Evolutionary conservation across 2,888 invertebrate species (phyloP), one percentile per base, ranked within the genome.

Genomic region (Tanaodytes sp.): DNA sequence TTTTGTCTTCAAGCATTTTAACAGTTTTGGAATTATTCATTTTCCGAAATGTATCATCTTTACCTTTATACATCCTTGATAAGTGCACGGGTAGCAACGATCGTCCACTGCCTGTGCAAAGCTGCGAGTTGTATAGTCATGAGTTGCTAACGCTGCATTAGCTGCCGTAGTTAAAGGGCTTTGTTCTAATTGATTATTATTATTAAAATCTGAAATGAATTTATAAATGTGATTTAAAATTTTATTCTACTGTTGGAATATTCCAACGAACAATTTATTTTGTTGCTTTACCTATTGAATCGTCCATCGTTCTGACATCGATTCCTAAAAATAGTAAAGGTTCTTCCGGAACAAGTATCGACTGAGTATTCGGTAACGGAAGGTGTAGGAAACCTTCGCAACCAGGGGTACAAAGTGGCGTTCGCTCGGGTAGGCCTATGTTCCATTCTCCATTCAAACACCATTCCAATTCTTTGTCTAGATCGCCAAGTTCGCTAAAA

Each of bases 401-500:
- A 19, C 86, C 86, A 16, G 88, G 87, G 14, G 87, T 89, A 73
- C 89, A 89, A 12, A 88, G 83, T 2, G 88, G 86, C 0, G 89
- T 89, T 49, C 87, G 86, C 46, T 88, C 88, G 0, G 89, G 89
- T n/a, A 87, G 78, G 16, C 81, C 79, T 1, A 77, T 70, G 19
- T 81, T 80, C 80, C 82, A 85, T 19, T 88, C 80, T 58, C 74
- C 77, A 61, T 84, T 84, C 59, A 84, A 71, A 59, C 82, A 84
- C 84, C 84, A 84, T 54, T 84, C 84, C 8, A 84, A 59, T 43
- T 84, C 84, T 0, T 79, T 79, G 19, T 82, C 82, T 43, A 84
- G 58, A 66, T 84, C 84, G 55, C 81, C 78, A 16, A 84, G 71
- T 45, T 84, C 84, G 57, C 76, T 80, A 15, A 80, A 46, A 58